Percentiles rank a stretch among this genome's conserved stretches.
Conservation (phyloP, 2,113 vertebrate genomes). For the Apodemus speciosus region DNA sequence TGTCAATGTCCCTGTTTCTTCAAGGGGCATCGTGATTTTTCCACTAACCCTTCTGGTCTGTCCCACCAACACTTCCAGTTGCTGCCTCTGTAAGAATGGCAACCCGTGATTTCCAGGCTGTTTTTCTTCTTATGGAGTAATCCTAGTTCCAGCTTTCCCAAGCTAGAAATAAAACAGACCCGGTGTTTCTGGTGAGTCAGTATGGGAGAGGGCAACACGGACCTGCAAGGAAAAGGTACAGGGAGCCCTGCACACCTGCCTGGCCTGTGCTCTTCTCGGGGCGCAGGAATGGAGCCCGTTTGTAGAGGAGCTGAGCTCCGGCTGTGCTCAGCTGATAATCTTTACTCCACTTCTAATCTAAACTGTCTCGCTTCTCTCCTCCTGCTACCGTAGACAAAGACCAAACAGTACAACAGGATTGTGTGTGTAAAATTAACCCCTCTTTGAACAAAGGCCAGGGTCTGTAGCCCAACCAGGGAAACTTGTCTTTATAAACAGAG, state of each 20-base stretch:
- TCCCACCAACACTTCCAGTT: background rate
- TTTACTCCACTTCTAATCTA: background rate
- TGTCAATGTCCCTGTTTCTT: background rate
- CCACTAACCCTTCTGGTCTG: background rate
- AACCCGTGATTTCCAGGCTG: background rate
- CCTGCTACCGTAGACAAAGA: background rate
- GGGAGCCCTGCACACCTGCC: background rate
- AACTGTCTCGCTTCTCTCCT: background rate
- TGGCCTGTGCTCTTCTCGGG: background rate
- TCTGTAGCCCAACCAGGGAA: background rate
- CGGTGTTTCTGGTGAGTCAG: background rate
- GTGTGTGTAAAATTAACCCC: background rate
- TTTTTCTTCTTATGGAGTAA: background rate
- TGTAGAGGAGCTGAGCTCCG: background rate
- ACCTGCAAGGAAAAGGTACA: background rate
- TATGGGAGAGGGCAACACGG: background rate
- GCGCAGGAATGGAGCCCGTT: background rate
- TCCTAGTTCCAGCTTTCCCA: background rate
- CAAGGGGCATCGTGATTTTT: background rate
- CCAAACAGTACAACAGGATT: background rate
- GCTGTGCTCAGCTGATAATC: background rate
- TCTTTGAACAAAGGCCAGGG: background rate
- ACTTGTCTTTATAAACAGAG: background rate
- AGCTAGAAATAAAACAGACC: background rate
- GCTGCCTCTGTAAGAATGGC: background rate